phyloP scores from a whole-genome alignment of 2,888 invertebrate genomes.

The Ernsta delagoae region DNA sequence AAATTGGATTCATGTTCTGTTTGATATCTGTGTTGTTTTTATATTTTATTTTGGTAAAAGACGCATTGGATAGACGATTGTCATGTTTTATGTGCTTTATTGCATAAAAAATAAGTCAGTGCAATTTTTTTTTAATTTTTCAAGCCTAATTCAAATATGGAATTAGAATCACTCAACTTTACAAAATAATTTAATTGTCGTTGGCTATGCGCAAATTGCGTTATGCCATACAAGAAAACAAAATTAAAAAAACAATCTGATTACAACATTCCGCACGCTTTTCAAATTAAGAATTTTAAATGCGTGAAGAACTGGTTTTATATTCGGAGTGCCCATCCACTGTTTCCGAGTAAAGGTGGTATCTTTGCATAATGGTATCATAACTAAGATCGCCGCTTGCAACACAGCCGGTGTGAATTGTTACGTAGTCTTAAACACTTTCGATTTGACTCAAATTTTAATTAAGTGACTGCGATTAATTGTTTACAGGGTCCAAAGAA shows the following conservation, averaged over 20 bases:
- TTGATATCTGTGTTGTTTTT: constrained; percentile 32
- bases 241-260: background rate
- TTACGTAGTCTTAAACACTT: constrained; percentile 29
- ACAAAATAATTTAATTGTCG: background rate
- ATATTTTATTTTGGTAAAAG: background rate
- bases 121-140: no score
- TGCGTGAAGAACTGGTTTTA: constrained; percentile 15
- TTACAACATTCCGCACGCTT: constrained; percentile 5
- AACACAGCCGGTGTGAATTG: constrained; percentile 22
- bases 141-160: background rate
- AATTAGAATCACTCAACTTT: background rate
- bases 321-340: constrained; percentile 13
- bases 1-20: constrained; percentile 37
- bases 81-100: no score
- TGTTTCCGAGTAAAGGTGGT: constrained; percentile 8
- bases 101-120: no score
- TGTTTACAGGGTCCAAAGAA: background rate
- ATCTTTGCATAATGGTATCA: constrained; percentile 28
- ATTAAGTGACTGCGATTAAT: constrained; percentile 9
- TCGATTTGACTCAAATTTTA: constrained; percentile 13
- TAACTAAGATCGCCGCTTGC: constrained; percentile 23
- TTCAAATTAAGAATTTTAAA: constrained; percentile 13
- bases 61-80: background rate
- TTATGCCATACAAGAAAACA: no score
- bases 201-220: no score